Evolutionary conservation across 1,140 invertebrate genomes (phyloP).

Genomic region (Cydia fagiglandana): DNA sequence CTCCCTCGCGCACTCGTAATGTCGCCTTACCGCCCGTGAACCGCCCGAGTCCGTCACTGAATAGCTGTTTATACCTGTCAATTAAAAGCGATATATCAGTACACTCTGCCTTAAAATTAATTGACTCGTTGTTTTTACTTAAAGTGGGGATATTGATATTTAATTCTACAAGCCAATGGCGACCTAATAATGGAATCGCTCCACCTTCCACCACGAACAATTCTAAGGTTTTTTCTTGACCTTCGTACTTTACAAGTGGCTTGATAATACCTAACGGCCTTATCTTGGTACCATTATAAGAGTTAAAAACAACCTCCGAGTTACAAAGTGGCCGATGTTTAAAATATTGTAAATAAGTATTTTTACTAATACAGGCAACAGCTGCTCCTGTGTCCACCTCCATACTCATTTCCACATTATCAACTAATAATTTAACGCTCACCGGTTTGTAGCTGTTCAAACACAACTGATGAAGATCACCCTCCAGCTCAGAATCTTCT

Average conservation of each 20-base stretch:
- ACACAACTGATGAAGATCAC: slow-evolving; percentile 21
- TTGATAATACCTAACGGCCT: slow-evolving; percentile 34
- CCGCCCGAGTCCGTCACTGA: slow-evolving; percentile 34
- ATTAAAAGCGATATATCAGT: slow-evolving; percentile 13
- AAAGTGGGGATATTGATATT: slow-evolving; percentile 31
- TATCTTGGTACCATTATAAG: slow-evolving; percentile 45
- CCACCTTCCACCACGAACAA: slow-evolving; percentile 43
- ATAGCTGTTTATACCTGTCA: slow-evolving; percentile 36
- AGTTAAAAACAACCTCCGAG: slow-evolving; percentile 36
- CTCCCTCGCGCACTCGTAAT: slow-evolving; percentile 35
- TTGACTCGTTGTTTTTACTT: background rate
- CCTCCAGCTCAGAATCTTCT: background rate
- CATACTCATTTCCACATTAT: slow-evolving; percentile 39
- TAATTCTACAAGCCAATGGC: slow-evolving; percentile 37
- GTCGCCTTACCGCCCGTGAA: slow-evolving; percentile 35
- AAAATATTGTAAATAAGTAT: slow-evolving; percentile 36
- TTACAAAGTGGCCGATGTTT: slow-evolving; percentile 33
- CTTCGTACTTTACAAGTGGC: slow-evolving; percentile 13
- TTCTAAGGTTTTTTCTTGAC: slow-evolving; percentile 26
- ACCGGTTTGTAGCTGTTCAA: slow-evolving; percentile 39
- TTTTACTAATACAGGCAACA: slow-evolving; percentile 44
- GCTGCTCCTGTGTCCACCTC: slow-evolving; percentile 48
- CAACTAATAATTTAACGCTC: slow-evolving; percentile 37
- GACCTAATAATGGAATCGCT: slow-evolving; percentile 38
- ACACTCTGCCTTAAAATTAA: background rate